Evolutionary conservation across 2,113 vertebrate species (phyloP).

Genomic region (Meles meles): DNA sequence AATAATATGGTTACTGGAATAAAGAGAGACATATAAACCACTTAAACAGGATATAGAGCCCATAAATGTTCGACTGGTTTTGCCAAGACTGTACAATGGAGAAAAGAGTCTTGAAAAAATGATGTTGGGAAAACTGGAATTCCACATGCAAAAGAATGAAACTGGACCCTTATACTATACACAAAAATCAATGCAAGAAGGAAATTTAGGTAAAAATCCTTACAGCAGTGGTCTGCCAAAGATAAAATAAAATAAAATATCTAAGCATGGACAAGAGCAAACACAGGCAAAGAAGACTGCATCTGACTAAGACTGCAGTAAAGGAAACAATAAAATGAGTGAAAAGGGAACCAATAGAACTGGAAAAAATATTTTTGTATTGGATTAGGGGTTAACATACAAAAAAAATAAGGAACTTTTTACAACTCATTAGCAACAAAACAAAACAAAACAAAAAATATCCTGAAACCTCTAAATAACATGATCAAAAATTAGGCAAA

Average conservation of each 20-base stretch:
- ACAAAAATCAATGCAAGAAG: not conserved
- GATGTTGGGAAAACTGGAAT: not conserved
- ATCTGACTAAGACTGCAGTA: not conserved
- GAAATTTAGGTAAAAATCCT: not conserved
- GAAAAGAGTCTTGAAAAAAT: not conserved
- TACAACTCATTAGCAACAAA: not conserved
- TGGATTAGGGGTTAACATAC: not conserved
- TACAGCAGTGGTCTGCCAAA: not conserved
- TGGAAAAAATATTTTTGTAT: not conserved
- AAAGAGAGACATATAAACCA: not conserved
- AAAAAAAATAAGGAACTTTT: not conserved
- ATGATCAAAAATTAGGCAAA: not conserved
- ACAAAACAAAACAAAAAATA: not conserved
- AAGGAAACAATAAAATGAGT: not conserved
- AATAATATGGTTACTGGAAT: not conserved
- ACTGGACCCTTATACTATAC: not conserved
- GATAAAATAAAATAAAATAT: not conserved
- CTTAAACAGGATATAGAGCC: not conserved
- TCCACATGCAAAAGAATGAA: not conserved
- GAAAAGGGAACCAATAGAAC: not conserved
- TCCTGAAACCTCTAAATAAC: not conserved
- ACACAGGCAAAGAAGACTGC: not conserved
- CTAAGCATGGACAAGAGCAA: not conserved
- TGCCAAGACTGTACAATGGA: not conserved
- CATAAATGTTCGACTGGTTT: not conserved